phyloP scores from a whole-genome alignment of 1,140 invertebrate species.

The Drepana arcuata region DNA sequence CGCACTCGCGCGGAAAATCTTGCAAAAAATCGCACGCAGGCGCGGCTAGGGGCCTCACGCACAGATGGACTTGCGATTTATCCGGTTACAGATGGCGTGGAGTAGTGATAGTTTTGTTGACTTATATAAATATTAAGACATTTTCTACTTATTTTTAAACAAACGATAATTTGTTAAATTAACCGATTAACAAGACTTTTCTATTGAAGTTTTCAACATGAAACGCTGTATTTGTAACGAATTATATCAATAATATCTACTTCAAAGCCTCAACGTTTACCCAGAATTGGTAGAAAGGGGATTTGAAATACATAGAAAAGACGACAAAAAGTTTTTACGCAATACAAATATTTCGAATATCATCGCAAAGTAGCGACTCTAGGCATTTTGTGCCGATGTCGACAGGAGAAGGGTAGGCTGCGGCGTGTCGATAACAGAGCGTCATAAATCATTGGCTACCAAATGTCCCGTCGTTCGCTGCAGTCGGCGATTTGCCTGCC shows the following conservation, averaged over 20 bases:
- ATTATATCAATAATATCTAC: too few species aligned
- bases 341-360: neutral
- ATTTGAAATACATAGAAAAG: too few species aligned
- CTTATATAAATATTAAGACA: too few species aligned
- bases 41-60: constrained; percentile 23
- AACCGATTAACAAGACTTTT: too few species aligned
- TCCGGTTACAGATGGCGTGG: constrained; percentile 19
- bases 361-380: constrained; percentile 30
- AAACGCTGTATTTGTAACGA: too few species aligned
- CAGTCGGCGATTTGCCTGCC: constrained; percentile 47
- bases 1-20: constrained; percentile 55
- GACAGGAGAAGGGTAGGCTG: constrained; percentile 48
- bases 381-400: constrained; percentile 16
- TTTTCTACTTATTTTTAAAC: too few species aligned
- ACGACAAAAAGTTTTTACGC: too few species aligned
- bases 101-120: too few species aligned
- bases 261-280: too few species aligned
- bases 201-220: too few species aligned
- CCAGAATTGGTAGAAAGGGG: too few species aligned
- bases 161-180: too few species aligned
- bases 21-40: constrained; percentile 45
- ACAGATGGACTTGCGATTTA: constrained; percentile 41
- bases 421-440: constrained; percentile 58
- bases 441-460: constrained; percentile 57
- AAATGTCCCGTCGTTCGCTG: constrained; percentile 55